Conservation (phyloP, 2,888 invertebrate genomes). For the Lapara coniferarum region DNA sequence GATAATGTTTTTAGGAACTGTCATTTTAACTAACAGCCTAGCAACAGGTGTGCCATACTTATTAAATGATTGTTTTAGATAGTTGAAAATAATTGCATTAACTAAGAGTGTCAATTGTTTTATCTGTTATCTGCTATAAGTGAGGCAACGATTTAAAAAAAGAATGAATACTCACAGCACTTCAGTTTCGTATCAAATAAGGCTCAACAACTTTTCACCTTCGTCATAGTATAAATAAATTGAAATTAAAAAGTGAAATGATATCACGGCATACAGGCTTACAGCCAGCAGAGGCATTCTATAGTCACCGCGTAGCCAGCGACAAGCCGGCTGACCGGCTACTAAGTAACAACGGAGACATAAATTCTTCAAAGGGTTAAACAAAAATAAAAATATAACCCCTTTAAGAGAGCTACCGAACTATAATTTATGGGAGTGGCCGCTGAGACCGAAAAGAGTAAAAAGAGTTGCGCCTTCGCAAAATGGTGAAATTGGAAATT, state of each 20-base stretch:
- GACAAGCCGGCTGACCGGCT: conserved; percentile 74
- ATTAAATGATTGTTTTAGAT: no score
- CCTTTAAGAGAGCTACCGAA: conserved; percentile 83
- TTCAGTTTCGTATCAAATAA: not conserved
- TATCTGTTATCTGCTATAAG: no score
- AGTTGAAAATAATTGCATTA: no score
- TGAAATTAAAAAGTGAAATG: conserved; percentile 24
- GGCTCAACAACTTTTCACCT: not conserved
- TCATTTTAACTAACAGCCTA: no score
- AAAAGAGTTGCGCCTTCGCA: conserved; percentile 69
- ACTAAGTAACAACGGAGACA: conserved; percentile 81
- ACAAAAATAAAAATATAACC: conserved; percentile 78
- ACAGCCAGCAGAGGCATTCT: conserved; percentile 21
- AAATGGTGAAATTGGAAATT: conserved; percentile 84
- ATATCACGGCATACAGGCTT: conserved; percentile 19
- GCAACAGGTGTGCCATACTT: no score
- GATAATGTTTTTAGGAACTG: no score
- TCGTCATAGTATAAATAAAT: conserved; percentile 6
- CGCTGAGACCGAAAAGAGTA: conserved; percentile 70
- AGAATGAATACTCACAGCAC: not conserved
- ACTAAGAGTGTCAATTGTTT: no score
- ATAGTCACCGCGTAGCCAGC: conserved; percentile 5
- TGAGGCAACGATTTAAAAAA: no score
- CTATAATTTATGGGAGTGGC: conserved; percentile 81
- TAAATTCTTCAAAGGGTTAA: conserved; percentile 82